Conservation (phyloP, 2,113 vertebrate species). For the Myotis davidii region DNA sequence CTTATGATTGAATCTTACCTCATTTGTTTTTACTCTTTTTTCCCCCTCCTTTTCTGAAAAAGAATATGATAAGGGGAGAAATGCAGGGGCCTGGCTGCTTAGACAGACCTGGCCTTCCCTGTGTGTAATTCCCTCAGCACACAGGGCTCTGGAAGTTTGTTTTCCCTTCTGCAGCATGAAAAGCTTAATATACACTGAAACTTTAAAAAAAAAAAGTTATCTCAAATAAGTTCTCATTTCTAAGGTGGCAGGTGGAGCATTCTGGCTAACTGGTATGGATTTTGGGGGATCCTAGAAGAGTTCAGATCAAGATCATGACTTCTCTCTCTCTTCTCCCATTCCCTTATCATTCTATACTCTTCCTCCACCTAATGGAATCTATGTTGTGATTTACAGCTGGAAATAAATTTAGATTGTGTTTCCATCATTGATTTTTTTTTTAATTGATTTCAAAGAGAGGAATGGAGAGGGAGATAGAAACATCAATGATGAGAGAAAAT, state of each 20-base stretch:
- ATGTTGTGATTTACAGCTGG: not conserved
- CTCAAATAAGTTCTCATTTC: not conserved
- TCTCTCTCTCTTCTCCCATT: not conserved
- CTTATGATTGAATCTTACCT: not conserved
- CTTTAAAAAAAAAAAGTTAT: not conserved
- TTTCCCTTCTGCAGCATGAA: not conserved
- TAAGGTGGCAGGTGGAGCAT: not conserved
- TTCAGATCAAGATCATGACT: not conserved
- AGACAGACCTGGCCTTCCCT: not conserved
- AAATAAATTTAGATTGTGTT: not conserved
- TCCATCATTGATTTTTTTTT: slow-evolving; percentile 19
- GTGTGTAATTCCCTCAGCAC: not conserved
- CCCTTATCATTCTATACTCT: not conserved
- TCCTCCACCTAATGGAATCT: not conserved
- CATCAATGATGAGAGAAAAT: no score
- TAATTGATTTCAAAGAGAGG: not conserved
- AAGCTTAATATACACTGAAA: not conserved
- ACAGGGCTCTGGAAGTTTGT: not conserved
- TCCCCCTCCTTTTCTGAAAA: not conserved
- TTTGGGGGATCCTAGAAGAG: not conserved
- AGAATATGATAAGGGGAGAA: not conserved
- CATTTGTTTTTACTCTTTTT: not conserved
- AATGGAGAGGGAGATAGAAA: no score
- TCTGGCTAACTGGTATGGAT: not conserved
- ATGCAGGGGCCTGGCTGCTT: not conserved